Evolutionary conservation across 2,113 vertebrate species (phyloP).

Genomic region (Hoplias malabaricus): DNA sequence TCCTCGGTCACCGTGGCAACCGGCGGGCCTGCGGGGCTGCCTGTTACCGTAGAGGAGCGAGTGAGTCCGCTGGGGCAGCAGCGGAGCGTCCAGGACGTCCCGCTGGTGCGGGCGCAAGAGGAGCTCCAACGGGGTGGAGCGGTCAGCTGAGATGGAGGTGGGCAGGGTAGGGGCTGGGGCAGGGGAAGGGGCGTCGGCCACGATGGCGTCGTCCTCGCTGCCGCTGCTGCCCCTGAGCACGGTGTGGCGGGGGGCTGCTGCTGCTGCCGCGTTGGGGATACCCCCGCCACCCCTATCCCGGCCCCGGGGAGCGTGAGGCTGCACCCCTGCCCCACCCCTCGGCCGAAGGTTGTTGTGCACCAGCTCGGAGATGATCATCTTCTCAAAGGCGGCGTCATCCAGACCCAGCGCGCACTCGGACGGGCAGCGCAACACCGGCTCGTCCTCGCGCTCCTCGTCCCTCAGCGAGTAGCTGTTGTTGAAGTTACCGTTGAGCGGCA

Average conservation of each 20-base stretch:
- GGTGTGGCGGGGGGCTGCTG: slow-evolving; percentile 57
- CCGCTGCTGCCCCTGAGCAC: slow-evolving; percentile 75
- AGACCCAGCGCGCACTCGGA: slow-evolving; percentile 90
- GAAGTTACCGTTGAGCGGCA: slow-evolving; percentile 99
- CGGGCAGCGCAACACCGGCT: slow-evolving; percentile 72
- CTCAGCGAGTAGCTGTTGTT: slow-evolving; percentile 98
- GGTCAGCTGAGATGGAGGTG: slow-evolving; percentile 78
- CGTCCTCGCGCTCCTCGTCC: slow-evolving; percentile 88
- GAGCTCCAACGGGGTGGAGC: slow-evolving; percentile 82
- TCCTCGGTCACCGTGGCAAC: slow-evolving; percentile 71
- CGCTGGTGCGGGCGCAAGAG: slow-evolving; percentile 81
- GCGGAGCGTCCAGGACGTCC: slow-evolving; percentile 89
- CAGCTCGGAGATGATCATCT: slow-evolving; percentile 99
- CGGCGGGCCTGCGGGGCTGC: slow-evolving; percentile 50
- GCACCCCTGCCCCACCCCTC: slow-evolving; percentile 45
- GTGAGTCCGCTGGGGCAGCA: slow-evolving; percentile 98
- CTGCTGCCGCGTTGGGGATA: slow-evolving; percentile 40
- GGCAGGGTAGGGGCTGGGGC: slow-evolving; percentile 87
- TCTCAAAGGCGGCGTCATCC: slow-evolving; percentile 94
- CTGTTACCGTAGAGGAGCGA: slow-evolving; percentile 95
- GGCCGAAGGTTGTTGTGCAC: slow-evolving; percentile 97
- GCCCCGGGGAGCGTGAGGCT: slow-evolving; percentile 68
- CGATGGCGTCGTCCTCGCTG: slow-evolving; percentile 88
- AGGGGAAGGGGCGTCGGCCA: slow-evolving; percentile 82
- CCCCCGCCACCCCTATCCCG: slow-evolving; percentile 75